Conservation (phyloP, 2,797 vertebrate genomes). For the Pseudotriccus pelzelni region DNA sequence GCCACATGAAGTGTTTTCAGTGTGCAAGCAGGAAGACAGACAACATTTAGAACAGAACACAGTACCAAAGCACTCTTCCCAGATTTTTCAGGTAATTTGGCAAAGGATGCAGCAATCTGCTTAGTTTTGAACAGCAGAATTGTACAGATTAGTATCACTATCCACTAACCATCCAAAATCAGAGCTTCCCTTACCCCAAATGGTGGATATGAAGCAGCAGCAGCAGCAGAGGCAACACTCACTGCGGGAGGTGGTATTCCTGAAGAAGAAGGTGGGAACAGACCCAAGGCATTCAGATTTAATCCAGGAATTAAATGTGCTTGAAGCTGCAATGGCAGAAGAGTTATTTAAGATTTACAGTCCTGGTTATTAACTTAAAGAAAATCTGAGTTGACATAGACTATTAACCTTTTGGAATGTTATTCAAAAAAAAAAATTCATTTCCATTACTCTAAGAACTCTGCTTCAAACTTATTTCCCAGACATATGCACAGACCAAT, state of each 20-base stretch:
- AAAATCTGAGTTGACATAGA: background rate
- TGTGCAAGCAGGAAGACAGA: background rate
- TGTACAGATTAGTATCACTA: background rate
- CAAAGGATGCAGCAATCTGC: background rate
- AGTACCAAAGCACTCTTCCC: background rate
- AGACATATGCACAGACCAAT: background rate
- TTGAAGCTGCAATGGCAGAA: conserved; percentile 87
- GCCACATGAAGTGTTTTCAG: background rate
- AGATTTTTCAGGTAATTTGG: background rate
- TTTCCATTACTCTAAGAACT: background rate
- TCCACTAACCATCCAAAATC: background rate
- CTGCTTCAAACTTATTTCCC: background rate
- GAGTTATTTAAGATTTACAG: conserved; percentile 33
- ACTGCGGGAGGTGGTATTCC: conserved; percentile 91
- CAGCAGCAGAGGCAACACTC: conserved; percentile 85
- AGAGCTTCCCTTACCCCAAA: conserved; percentile 88
- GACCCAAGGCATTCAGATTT: conserved; percentile 95
- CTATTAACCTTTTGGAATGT: background rate
- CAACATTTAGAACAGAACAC: background rate
- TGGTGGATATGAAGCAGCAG: conserved; percentile 86
- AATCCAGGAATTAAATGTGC: conserved; percentile 98
- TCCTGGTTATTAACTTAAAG: background rate
- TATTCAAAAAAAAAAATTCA: background rate
- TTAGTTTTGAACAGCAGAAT: background rate
- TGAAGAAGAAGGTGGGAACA: conserved; percentile 91